Base-by-base conservation (phyloP, 2,113 vertebrate species). In the Alces alces region DNA sequence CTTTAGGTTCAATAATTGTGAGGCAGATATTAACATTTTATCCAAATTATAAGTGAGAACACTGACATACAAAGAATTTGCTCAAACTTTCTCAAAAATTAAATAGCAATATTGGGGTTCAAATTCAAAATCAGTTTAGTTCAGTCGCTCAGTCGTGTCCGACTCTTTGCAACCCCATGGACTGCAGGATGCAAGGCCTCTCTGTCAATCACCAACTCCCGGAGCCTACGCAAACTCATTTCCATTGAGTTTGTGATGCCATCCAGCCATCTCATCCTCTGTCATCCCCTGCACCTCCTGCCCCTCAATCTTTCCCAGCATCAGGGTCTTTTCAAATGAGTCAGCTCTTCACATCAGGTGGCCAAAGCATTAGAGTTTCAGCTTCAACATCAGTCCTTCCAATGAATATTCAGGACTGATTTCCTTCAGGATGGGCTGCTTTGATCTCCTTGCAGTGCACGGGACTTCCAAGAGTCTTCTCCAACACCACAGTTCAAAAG, bases 211-310 rank as follows among this genome's bases (percentile, higher is more conserved):
- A 36, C 9, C 8, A 66, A 11, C 8, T 21, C 33, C 8, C 15
- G 10, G 15, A 66, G 64, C 30, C 64, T 36, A 66, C 33, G 36
- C 17, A 66, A 66, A 66, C 33, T 36, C 17, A 36, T 21, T 33
- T 21, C 17, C 64, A 21, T 21, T 19, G 64, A 66, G 17, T 11
- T 4, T 2, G 17, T 66, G 17, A 66, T 21, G n/a, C 8, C n/a
- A 66, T 66, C 64, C 33, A 66, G 36, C n/a, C 19, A 36, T 66
- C n/a, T 21, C 64, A 36, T 36, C 64, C 61, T 36, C 64, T 66
- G 64, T 36, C 1, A 0, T 36, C n/a, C n/a, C n/a, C 4, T 0
- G n/a, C 15, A 36, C n/a, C 64, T 66, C 33, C 64, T 5, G 9
- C 64, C n/a, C n/a, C 4, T 36, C 64, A 36, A 36, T n/a, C 33